These are phyloP conservation scores for Gobionotothen gibberifrons DNA, from an alignment of 2,797 vertebrate genomes.

Conservation along the genomic window DNA sequence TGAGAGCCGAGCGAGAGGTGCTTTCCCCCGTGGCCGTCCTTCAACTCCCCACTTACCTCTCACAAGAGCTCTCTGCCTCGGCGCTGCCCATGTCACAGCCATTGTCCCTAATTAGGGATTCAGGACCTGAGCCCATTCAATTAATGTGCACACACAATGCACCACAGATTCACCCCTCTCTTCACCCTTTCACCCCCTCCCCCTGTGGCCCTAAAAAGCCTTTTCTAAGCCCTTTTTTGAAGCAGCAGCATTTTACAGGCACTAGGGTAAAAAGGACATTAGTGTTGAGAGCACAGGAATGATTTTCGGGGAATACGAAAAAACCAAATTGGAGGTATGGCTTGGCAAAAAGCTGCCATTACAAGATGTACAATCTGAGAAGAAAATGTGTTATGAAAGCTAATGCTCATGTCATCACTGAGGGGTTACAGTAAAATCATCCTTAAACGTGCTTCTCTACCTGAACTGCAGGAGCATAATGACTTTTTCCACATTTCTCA, in stretches of 20 bases:
- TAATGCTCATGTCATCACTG: constrained; percentile 1
- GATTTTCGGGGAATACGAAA: constrained; percentile 29
- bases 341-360: constrained; percentile 11
- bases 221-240: constrained; percentile 47
- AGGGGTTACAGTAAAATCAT: constrained; percentile 15
- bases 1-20: constrained; percentile 64
- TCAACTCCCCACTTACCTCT: constrained; percentile 78
- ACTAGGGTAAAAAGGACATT: constrained; percentile 35
- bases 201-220: constrained; percentile 56
- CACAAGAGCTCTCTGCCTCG: constrained; percentile 76
- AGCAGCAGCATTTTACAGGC: constrained; percentile 46
- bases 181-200: constrained; percentile 64
- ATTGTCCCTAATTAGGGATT: constrained; percentile 82
- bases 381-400: not conserved
- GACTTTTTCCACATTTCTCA: constrained; percentile 26
- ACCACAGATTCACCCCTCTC: constrained; percentile 59
- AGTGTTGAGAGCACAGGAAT: constrained; percentile 21
- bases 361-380: not conserved
- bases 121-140: constrained; percentile 75
- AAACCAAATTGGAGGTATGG: constrained; percentile 13
- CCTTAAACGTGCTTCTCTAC: constrained; percentile 15
- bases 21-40: constrained; percentile 74
- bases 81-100: constrained; percentile 70
- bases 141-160: constrained; percentile 74
- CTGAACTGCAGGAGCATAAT: constrained; percentile 23